Conservation (phyloP, 1,140 invertebrate genomes). For the Helicoverpa armigera region DNA sequence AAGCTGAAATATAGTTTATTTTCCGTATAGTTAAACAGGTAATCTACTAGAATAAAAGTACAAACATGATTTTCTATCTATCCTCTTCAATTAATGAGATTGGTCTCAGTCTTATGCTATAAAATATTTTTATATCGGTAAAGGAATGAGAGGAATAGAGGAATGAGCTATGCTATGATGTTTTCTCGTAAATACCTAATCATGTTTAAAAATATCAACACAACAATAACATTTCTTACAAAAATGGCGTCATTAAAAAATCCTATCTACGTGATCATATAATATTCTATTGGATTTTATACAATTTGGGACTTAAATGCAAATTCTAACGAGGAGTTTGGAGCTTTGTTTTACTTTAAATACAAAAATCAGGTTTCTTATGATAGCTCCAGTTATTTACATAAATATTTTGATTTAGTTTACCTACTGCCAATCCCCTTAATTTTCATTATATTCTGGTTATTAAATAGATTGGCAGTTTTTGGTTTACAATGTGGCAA, state of each 20-base stretch:
- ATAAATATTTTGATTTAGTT: constrained; percentile 1
- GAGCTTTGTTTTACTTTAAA: constrained; percentile 5
- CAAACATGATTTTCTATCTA: constrained; percentile 51
- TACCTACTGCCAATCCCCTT: neutral
- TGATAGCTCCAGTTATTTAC: constrained; percentile 29
- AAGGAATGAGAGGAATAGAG: constrained; percentile 32
- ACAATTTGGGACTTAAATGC: constrained; percentile 60
- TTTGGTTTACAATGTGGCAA: neutral
- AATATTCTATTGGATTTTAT: constrained; percentile 58
- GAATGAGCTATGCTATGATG: constrained; percentile 39
- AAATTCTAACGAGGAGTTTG: constrained; percentile 46
- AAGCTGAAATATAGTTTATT: constrained; percentile 36
- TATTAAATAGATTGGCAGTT: constrained; percentile 4
- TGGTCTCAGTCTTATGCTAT: constrained; percentile 79
- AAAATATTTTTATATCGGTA: constrained; percentile 5
- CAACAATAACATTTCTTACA: constrained; percentile 68
- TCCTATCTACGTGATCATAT: constrained; percentile 62
- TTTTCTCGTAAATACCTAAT: constrained; percentile 15
- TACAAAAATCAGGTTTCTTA: constrained; percentile 5
- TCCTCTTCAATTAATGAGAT: constrained; percentile 62
- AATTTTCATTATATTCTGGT: neutral
- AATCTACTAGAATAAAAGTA: constrained; percentile 46
- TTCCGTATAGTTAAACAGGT: constrained; percentile 23
- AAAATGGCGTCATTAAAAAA: constrained; percentile 66
- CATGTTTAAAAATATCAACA: constrained; percentile 45